A percentile compares a stretch with the other conserved stretches of the same genome.
These are phyloP conservation scores for Pipa parva DNA, from an alignment of 2,113 vertebrate genomes.

Conservation along the genomic window DNA sequence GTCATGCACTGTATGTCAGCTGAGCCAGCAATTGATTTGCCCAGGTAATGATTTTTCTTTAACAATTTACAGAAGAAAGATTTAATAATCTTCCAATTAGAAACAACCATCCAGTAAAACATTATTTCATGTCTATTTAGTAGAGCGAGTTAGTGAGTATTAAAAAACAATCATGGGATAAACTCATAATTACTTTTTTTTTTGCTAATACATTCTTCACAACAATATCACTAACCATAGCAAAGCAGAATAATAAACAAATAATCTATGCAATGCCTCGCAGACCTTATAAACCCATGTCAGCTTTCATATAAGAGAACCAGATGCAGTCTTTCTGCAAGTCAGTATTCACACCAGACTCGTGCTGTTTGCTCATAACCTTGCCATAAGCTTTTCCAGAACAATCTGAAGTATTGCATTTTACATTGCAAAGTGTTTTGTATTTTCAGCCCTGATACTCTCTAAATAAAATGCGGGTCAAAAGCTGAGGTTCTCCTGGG, in stretches of 20 bases:
- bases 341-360: slow-evolving; percentile 12
- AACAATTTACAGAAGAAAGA: too few relatives aligned
- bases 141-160: too few relatives aligned
- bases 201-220: not conserved
- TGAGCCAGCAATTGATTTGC: too few relatives aligned
- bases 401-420: not conserved
- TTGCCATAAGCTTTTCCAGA: slow-evolving; percentile 31
- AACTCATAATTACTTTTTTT: not conserved
- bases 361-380: slow-evolving; percentile 18
- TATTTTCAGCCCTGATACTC: not conserved
- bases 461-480: not conserved
- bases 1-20: too few relatives aligned
- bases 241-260: slow-evolving; percentile 33
- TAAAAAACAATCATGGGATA: too few relatives aligned
- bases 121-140: too few relatives aligned
- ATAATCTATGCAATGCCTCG: slow-evolving; percentile 36
- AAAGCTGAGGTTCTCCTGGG: not conserved
- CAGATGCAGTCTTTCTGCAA: slow-evolving; percentile 30
- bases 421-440: slow-evolving; percentile 12
- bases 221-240: slow-evolving; percentile 7
- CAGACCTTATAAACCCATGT: slow-evolving; percentile 21
- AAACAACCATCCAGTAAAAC: too few relatives aligned
- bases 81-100: too few relatives aligned
- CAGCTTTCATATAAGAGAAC: slow-evolving; percentile 19
- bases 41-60: too few relatives aligned